These are phyloP conservation scores for Pyrocoelia pectoralis DNA, from an alignment of 2,888 invertebrate species.

Conservation along the genomic window DNA sequence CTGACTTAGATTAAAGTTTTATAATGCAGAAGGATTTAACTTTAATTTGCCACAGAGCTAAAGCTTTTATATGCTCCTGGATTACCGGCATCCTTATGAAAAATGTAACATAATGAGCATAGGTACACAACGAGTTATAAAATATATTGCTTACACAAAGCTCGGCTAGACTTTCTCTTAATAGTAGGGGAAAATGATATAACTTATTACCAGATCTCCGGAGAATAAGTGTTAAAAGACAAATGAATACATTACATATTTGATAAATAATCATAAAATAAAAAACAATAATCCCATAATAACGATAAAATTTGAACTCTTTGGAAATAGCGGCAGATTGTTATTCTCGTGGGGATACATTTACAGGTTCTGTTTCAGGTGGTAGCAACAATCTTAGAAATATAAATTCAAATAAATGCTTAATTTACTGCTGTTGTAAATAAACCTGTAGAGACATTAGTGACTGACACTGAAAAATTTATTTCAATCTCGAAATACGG, in stretches of 20 bases:
- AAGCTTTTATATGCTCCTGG: constrained; percentile 17
- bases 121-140: neutral
- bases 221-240: too few species aligned
- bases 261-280: neutral
- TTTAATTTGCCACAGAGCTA: constrained; percentile 24
- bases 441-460: neutral
- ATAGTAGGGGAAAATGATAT: neutral
- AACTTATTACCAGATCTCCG: neutral
- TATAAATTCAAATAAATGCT: neutral
- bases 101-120: constrained; percentile 12
- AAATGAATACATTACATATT: too few species aligned
- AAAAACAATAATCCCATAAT: neutral
- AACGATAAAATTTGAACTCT: neutral
- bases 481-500: neutral
- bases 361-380: neutral
- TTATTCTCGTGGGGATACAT: neutral
- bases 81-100: constrained; percentile 13
- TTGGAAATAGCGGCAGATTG: neutral
- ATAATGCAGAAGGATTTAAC: constrained; percentile 23
- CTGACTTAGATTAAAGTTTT: constrained; percentile 22
- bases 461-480: neutral
- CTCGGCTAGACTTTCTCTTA: neutral
- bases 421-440: neutral
- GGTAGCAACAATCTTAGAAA: neutral
- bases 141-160: constrained; percentile 13